A percentile compares a stretch with the other conserved stretches of the same genome.
Evolutionary conservation across 1,140 invertebrate genomes (phyloP).

Genomic region (Arion vulgaris): DNA sequence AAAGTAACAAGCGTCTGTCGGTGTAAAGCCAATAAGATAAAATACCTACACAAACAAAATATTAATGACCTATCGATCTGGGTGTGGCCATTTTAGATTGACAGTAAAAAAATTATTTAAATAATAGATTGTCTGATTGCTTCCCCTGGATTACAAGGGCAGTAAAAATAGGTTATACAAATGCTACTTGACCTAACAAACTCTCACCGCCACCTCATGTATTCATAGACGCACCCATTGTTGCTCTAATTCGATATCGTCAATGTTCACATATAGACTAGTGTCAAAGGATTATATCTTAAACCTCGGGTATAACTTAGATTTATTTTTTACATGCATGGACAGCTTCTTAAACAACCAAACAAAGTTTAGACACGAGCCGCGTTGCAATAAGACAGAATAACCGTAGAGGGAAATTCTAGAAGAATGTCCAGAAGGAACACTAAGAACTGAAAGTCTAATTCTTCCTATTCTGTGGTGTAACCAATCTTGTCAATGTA

Average conservation of each 20-base stretch:
- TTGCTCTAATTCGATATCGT: neutral
- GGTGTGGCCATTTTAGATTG: too few relatives aligned
- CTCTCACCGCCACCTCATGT: neutral
- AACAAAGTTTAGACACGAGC: neutral
- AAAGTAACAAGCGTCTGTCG: too few relatives aligned
- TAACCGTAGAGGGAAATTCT: neutral
- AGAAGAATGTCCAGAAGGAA: neutral
- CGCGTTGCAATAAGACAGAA: neutral
- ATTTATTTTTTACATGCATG: neutral
- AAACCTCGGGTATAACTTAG: neutral
- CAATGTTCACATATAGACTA: neutral
- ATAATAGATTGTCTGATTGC: too few relatives aligned
- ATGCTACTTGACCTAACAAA: neutral
- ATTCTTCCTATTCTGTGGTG: neutral
- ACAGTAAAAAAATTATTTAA: too few relatives aligned
- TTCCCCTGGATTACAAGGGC: neutral
- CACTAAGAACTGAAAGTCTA: neutral
- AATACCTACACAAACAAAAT: too few relatives aligned
- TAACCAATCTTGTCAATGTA: neutral
- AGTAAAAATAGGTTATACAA: neutral
- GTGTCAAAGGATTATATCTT: neutral
- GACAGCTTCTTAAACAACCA: constrained; percentile 10
- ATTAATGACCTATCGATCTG: too few relatives aligned
- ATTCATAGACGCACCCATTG: neutral
- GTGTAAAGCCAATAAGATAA: too few relatives aligned